phyloP scores from a whole-genome alignment of 2,113 vertebrate species.

The Malurus cyaneus region DNA sequence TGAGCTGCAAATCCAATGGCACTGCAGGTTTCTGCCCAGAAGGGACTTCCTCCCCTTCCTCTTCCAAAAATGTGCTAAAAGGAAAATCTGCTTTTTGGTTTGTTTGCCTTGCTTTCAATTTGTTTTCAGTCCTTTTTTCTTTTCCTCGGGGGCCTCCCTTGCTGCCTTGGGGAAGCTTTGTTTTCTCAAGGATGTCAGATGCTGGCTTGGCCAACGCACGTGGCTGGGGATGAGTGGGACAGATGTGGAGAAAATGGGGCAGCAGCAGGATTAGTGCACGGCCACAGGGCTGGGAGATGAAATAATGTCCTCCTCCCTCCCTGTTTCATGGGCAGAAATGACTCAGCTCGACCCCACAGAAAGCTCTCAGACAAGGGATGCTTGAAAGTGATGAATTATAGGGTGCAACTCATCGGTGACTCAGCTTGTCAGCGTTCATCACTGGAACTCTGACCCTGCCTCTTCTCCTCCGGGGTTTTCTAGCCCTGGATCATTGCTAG shows the following conservation, averaged over 20 bases:
- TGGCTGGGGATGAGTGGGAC: neutral
- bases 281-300: neutral
- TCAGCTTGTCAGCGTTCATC: neutral
- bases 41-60: neutral
- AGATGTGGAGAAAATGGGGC: neutral
- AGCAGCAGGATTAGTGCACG: neutral
- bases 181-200: neutral
- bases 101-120: neutral
- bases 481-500: neutral
- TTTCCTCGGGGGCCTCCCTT: neutral
- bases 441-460: neutral
- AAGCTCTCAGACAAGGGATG: neutral
- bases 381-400: conserved; percentile 45
- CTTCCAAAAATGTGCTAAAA: conserved; percentile 27
- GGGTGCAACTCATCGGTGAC: neutral
- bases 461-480: neutral
- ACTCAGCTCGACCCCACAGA: conserved; percentile 18
- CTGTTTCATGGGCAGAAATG: neutral
- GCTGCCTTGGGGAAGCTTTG: neutral
- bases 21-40: neutral
- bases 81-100: conserved; percentile 4
- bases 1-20: neutral
- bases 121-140: neutral
- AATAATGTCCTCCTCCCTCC: neutral
- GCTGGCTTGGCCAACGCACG: neutral